Evolutionary conservation across 2,888 invertebrate species (phyloP).

Genomic region (Drosophila kuntzei): DNA sequence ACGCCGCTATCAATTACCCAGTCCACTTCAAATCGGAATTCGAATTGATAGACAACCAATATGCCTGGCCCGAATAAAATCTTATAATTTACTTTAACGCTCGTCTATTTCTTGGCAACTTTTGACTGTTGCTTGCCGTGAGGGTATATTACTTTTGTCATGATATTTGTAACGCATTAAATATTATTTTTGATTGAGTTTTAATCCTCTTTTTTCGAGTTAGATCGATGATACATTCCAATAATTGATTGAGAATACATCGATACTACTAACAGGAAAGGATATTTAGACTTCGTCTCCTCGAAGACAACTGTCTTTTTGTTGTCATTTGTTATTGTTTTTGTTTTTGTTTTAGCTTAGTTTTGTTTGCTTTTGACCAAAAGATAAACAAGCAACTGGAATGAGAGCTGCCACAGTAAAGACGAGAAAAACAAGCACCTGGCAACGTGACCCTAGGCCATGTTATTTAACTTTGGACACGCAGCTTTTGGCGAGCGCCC

Average conservation of each 20-base stretch:
- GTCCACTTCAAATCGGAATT: constrained; percentile 28
- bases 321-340: constrained; percentile 62
- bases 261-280: constrained; percentile 1
- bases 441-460: constrained; percentile 63
- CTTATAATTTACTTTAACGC: constrained; percentile 66
- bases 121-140: constrained; percentile 29
- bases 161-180: background rate
- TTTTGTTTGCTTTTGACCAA: constrained; percentile 68
- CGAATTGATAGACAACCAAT: constrained; percentile 55
- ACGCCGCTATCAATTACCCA: constrained; percentile 63
- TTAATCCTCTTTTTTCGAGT: background rate
- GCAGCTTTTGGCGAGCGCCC: constrained; percentile 61
- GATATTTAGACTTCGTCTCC: constrained; percentile 5
- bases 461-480: constrained; percentile 73
- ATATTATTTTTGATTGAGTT: background rate
- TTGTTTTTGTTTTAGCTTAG: constrained; percentile 65
- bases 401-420: constrained; percentile 19
- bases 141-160: background rate
- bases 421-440: constrained; percentile 46
- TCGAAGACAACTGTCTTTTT: constrained; percentile 7
- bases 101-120: constrained; percentile 43
- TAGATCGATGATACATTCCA: background rate
- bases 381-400: constrained; percentile 66
- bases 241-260: background rate
- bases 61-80: constrained; percentile 50